Conservation (phyloP, 2,113 vertebrate genomes). For the Myanophis thanlyinensis region DNA sequence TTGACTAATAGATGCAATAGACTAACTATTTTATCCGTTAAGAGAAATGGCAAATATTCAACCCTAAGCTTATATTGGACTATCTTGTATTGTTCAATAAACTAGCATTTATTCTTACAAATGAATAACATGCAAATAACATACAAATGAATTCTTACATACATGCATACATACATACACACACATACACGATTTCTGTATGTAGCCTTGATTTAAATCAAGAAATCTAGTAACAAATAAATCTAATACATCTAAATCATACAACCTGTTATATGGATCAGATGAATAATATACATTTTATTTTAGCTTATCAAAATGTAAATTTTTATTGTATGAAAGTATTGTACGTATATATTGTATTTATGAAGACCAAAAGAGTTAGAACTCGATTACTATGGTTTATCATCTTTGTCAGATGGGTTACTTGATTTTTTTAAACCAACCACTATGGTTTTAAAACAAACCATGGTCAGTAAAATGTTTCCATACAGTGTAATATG, state of each 20-base stretch:
- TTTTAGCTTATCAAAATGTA: neutral
- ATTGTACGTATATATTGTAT: too few relatives aligned
- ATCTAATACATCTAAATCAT: neutral
- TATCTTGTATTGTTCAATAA: neutral
- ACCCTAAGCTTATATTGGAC: neutral
- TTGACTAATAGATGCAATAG: conserved; percentile 14
- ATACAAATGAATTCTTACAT: too few relatives aligned
- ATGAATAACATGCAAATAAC: too few relatives aligned
- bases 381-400: too few relatives aligned
- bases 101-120: neutral
- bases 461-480: too few relatives aligned
- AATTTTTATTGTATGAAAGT: neutral
- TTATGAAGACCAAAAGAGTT: too few relatives aligned
- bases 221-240: neutral
- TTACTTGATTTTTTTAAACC: too few relatives aligned
- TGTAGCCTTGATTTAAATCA: neutral
- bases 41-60: neutral
- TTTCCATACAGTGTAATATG: neutral
- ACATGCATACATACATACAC: too few relatives aligned
- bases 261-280: neutral
- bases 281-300: neutral
- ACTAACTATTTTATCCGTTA: neutral
- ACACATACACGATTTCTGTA: too few relatives aligned
- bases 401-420: too few relatives aligned
- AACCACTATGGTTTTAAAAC: too few relatives aligned